A percentile compares a stretch with the other conserved stretches of the same genome.
These are phyloP conservation scores for Dorcus parallelipipedus DNA, from an alignment of 2,888 invertebrate species.

Conservation along the genomic window DNA sequence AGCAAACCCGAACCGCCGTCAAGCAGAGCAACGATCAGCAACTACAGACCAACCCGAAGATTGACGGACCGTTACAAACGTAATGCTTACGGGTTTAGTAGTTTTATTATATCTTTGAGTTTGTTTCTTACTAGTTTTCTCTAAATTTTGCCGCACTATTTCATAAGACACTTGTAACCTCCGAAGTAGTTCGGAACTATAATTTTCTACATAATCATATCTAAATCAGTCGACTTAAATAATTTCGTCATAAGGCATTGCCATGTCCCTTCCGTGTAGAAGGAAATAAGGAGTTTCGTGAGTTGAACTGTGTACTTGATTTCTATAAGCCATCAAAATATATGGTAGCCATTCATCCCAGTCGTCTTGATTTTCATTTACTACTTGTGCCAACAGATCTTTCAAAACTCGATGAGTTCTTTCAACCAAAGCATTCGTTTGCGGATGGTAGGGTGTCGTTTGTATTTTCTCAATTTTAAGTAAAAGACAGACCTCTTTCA, in stretches of 20 bases:
- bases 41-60: no score
- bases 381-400: conserved; percentile 30
- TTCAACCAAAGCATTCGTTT: conserved; percentile 35
- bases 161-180: conserved; percentile 4
- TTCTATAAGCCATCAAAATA: conserved; percentile 28
- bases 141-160: background rate
- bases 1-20: no score
- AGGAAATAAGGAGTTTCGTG: conserved; percentile 25
- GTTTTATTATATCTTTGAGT: background rate
- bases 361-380: conserved; percentile 23
- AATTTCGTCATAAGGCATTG: conserved; percentile 23
- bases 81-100: background rate
- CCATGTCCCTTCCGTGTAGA: conserved; percentile 26
- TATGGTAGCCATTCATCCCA: conserved; percentile 35
- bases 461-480: conserved; percentile 31
- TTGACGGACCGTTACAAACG: no score
- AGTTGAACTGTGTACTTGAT: conserved; percentile 20
- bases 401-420: conserved; percentile 29
- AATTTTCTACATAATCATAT: conserved; percentile 24
- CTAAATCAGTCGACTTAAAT: conserved; percentile 11
- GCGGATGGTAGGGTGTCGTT: conserved; percentile 19
- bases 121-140: background rate
- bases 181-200: conserved; percentile 13
- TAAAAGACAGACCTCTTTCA: conserved; percentile 27
- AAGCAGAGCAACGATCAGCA: no score